These are phyloP conservation scores for Chelon auratus DNA, from an alignment of 2,797 vertebrate genomes.

Conservation along the genomic window DNA sequence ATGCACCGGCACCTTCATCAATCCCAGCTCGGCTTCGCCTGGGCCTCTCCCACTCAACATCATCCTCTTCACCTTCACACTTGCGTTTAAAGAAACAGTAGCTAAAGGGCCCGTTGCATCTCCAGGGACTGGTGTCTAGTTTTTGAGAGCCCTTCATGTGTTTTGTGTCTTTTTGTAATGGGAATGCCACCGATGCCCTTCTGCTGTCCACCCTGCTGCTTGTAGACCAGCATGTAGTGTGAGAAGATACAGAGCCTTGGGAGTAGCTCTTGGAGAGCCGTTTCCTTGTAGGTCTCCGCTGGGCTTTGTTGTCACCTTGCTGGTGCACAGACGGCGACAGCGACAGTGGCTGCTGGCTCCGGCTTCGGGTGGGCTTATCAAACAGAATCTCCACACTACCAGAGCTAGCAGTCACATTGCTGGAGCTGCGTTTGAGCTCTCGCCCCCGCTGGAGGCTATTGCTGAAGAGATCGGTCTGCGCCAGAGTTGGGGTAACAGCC, in stretches of 20 bases:
- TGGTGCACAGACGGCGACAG: constrained; percentile 73
- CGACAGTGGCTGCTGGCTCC: constrained; percentile 82
- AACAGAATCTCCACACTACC: constrained; percentile 86
- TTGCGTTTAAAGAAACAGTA: constrained; percentile 94
- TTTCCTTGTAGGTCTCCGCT: constrained; percentile 88
- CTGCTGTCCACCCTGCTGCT: constrained; percentile 83
- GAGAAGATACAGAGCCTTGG: constrained; percentile 89
- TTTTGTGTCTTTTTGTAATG: constrained; percentile 89
- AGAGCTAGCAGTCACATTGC: constrained; percentile 84
- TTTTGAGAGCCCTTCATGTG: constrained; percentile 88
- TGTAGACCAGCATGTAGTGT: constrained; percentile 80
- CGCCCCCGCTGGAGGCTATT: constrained; percentile 87
- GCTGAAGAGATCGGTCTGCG: constrained; percentile 81
- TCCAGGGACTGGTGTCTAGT: constrained; percentile 90
- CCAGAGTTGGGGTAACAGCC: constrained; percentile 77
- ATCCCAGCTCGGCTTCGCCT: constrained; percentile 68
- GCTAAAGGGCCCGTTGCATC: constrained; percentile 93
- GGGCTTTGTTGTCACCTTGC: constrained; percentile 81
- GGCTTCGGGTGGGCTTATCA: constrained; percentile 85
- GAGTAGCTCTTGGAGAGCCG: constrained; percentile 94
- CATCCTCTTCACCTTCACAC: constrained; percentile 87
- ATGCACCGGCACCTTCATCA: constrained; percentile 45
- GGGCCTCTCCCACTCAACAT: constrained; percentile 86
- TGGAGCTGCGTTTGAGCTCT: constrained; percentile 88
- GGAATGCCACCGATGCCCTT: constrained; percentile 81